Evolutionary conservation across 2,888 invertebrate species (phyloP).

Genomic region (Rhaphigaster nebulosa): DNA sequence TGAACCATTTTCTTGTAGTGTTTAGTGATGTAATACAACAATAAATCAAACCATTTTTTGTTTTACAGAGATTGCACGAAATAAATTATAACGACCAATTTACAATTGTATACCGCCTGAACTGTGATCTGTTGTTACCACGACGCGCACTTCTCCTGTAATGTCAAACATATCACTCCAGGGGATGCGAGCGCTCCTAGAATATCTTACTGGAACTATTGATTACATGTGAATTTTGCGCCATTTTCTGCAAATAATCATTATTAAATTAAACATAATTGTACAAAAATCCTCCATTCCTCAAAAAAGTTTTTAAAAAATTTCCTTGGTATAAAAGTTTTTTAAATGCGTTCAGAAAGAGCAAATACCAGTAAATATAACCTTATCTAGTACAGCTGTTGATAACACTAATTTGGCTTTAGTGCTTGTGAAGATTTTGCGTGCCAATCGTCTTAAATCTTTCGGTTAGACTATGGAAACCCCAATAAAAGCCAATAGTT

Average conservation of each 20-base stretch:
- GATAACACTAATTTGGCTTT: neutral
- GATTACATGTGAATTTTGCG: constrained; percentile 50
- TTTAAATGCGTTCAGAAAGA: neutral
- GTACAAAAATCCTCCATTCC: neutral
- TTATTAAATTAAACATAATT: neutral
- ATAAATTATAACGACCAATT: constrained; percentile 43
- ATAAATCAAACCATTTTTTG: constrained; percentile 55
- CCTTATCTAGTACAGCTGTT: constrained; percentile 35
- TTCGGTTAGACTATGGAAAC: constrained; percentile 30
- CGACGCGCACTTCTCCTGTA: constrained; percentile 5
- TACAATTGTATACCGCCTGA: neutral
- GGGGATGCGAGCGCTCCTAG: constrained; percentile 48
- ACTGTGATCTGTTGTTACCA: constrained; percentile 9
- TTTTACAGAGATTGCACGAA: neutral
- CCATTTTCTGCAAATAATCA: constrained; percentile 15
- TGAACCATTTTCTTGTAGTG: constrained; percentile 82
- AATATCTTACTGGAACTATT: constrained; percentile 44
- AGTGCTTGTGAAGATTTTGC: neutral
- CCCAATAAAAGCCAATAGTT: constrained; percentile 52
- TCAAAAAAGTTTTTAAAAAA: neutral
- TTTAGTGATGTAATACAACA: neutral
- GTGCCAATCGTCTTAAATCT: neutral
- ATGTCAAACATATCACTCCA: constrained; percentile 59
- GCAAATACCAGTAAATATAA: neutral
- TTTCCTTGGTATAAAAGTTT: neutral